Conservation (phyloP, 2,888 invertebrate species). For the Phalera bucephala region DNA sequence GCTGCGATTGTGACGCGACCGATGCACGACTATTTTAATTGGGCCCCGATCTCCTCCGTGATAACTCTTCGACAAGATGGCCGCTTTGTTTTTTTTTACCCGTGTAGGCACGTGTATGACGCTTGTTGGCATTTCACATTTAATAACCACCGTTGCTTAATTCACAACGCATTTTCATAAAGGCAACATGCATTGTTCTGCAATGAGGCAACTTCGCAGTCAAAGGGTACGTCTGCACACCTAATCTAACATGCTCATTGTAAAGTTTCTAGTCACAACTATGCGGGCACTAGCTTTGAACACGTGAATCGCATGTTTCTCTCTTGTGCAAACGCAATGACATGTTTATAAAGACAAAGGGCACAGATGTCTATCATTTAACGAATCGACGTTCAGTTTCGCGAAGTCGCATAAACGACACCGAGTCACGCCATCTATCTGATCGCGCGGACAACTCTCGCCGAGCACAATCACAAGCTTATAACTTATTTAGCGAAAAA, state of each 20-base stretch:
- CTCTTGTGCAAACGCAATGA: constrained; percentile 64
- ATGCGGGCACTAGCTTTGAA: constrained; percentile 65
- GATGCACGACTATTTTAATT: constrained; percentile 83
- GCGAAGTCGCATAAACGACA: constrained; percentile 73
- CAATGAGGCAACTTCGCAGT: constrained; percentile 35
- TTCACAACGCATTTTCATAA: constrained; percentile 22
- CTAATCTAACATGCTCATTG: constrained; percentile 43
- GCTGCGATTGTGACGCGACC: constrained; percentile 72
- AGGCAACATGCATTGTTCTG: constrained; percentile 31
- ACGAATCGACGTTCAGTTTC: constrained; percentile 77
- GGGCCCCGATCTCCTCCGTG: constrained; percentile 70
- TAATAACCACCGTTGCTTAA: constrained; percentile 24
- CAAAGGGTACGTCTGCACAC: constrained; percentile 44
- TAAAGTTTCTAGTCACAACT: constrained; percentile 48
- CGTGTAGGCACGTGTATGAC: constrained; percentile 68
- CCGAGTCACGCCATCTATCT: constrained; percentile 81
- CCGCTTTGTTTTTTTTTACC: constrained; percentile 56
- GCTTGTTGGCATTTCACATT: constrained; percentile 42
- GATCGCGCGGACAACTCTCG: constrained; percentile 70
- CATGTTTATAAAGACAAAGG: constrained; percentile 81
- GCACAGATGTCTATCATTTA: constrained; percentile 78
- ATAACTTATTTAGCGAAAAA: constrained; percentile 80
- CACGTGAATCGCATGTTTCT: constrained; percentile 58
- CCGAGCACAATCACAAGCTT: constrained; percentile 68
- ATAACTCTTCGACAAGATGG: constrained; percentile 69